Conservation (phyloP, 1,140 invertebrate species). For the Apis dorsata region DNA sequence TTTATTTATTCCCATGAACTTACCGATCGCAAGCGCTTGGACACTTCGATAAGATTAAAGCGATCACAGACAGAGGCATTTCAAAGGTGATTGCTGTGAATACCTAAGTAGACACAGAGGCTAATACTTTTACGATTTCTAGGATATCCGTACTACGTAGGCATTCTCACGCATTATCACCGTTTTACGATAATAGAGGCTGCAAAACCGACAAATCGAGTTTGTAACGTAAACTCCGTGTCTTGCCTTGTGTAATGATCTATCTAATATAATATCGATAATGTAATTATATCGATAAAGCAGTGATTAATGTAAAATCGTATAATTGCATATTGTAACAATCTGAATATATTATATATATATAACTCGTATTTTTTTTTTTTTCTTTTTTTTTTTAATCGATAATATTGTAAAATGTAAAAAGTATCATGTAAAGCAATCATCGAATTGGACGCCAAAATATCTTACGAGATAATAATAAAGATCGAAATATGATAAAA, state of each 20-base stretch:
- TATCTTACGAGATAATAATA: slow-evolving; percentile 44
- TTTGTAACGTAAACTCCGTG: slow-evolving; percentile 68
- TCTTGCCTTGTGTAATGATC: slow-evolving; percentile 51
- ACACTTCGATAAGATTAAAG: slow-evolving; percentile 74
- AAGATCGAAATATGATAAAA: slow-evolving; percentile 31
- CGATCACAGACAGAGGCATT: slow-evolving; percentile 75
- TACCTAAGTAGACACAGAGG: slow-evolving; percentile 59
- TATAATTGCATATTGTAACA: slow-evolving; percentile 53
- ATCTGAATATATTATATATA: slow-evolving; percentile 51
- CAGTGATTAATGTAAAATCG: slow-evolving; percentile 42
- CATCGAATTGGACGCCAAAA: slow-evolving; percentile 48
- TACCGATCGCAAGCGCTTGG: slow-evolving; percentile 66
- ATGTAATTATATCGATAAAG: slow-evolving; percentile 40
- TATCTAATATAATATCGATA: slow-evolving; percentile 51
- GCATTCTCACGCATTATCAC: slow-evolving; percentile 56
- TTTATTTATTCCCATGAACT: slow-evolving; percentile 44
- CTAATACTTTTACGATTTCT: slow-evolving; percentile 68
- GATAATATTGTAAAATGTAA: slow-evolving; percentile 55
- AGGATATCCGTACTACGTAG: slow-evolving; percentile 57
- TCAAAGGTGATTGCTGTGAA: slow-evolving; percentile 60
- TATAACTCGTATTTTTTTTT: slow-evolving; percentile 41
- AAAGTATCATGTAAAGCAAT: slow-evolving; percentile 52
- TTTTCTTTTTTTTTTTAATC: neutral
- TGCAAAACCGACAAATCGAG: slow-evolving; percentile 66
- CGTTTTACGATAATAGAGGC: slow-evolving; percentile 60